Conservation (phyloP, 1,140 invertebrate genomes). For the Lepidotrigona ventralis region DNA sequence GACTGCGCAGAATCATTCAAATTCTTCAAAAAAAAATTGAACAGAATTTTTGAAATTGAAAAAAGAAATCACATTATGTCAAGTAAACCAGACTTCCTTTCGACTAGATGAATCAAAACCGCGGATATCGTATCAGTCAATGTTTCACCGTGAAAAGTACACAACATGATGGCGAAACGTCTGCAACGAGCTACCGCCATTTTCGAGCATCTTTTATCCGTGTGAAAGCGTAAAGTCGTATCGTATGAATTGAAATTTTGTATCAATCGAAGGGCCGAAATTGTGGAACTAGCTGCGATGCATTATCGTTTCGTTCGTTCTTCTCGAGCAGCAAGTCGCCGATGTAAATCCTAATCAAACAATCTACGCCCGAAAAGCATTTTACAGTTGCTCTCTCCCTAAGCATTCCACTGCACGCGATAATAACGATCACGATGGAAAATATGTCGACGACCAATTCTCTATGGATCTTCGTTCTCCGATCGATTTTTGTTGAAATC, state of each 20-base stretch:
- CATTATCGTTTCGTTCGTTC: not conserved
- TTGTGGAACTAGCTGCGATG: constrained; percentile 4
- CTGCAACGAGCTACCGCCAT: not conserved
- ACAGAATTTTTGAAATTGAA: not conserved
- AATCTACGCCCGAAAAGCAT: constrained; percentile 1
- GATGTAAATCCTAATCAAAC: constrained; percentile 30
- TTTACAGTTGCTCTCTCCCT: not conserved
- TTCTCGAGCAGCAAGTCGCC: not conserved
- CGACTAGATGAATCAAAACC: not conserved
- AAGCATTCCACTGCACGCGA: not conserved
- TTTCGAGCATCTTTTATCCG: not conserved
- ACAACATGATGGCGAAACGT: not conserved
- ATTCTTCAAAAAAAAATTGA: not conserved
- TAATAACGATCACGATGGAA: not conserved
- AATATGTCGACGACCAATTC: not conserved
- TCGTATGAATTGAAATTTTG: not conserved
- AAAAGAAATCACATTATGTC: not conserved
- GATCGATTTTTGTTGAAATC: not conserved
- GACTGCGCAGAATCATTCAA: no score
- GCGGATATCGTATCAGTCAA: not conserved
- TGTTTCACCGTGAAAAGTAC: not conserved
- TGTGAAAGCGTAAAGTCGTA: not conserved
- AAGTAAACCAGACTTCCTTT: no score
- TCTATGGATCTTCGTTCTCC: constrained; percentile 6
- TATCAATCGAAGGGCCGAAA: not conserved